Evolutionary conservation across 2,888 invertebrate species (phyloP), one percentile per base, ranked within the genome.

Genomic region (Julus scanicus): DNA sequence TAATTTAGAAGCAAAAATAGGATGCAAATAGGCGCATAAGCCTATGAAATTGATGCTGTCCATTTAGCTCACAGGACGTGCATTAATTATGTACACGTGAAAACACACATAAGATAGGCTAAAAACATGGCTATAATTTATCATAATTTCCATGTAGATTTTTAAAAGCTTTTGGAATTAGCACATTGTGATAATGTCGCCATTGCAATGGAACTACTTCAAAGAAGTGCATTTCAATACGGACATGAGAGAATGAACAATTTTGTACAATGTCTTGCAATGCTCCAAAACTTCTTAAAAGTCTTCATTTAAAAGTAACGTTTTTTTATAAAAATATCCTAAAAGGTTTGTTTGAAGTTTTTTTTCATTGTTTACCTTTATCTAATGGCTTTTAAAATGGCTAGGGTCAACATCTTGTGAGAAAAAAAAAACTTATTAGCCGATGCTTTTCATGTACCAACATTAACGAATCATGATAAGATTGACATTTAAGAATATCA

Each of bases 1-100:
- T 63, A 63, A 63, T 63, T 63, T 63, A 63, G 63, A 63, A 63
- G 63, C 63, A 63, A 63, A 63, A 63, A 63, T 63, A 63, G 63
- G 63, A 63, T 63, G 63, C 63, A 63, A 63, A 63, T 63, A 63
- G 63, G 63, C n/a, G 63, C 63, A 63, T n/a, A 63, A 63, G 63
- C 63, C 63, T 63, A 63, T 63, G 63, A 63, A 63, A 63, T 63
- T 63, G 63, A 63, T 63, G 63, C 63, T 63, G 63, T 63, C 63
- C 63, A 63, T 63, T 63, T 63, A 63, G 63, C 63, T 63, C 6
- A 20, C 63, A 63, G 63, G 63, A 63, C 63, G n/a, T n/a, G 63
- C 63, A 63, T 63, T 63, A 63, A 63, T 63, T 63, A 63, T 63
- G 63, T n/a, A 63, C n/a, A 8, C 63, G 63, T 63, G 63, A 4